These are phyloP conservation scores for Platysternon megacephalum DNA, from an alignment of 2,113 vertebrate genomes.

Conservation along the genomic window DNA sequence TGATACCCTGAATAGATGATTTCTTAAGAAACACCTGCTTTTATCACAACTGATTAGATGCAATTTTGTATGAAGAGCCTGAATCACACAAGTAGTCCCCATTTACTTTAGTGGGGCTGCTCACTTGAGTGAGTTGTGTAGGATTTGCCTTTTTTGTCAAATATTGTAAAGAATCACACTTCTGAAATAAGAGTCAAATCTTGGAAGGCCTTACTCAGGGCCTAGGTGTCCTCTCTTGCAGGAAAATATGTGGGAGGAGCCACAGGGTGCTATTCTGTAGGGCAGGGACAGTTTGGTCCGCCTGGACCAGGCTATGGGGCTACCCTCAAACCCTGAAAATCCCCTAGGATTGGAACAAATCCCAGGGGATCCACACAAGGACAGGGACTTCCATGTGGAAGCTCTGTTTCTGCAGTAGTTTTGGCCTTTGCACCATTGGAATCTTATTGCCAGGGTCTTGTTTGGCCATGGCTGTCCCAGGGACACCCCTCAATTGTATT, in stretches of 20 bases:
- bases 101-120: background rate
- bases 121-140: background rate
- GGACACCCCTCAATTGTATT: background rate
- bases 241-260: background rate
- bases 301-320: background rate
- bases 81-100: background rate
- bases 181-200: background rate
- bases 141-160: background rate
- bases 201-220: background rate
- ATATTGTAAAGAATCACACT: background rate
- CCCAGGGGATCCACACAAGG: background rate
- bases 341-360: background rate
- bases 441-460: background rate
- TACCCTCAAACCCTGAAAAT: background rate
- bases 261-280: background rate
- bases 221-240: background rate
- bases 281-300: slow-evolving; percentile 2
- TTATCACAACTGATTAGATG: background rate
- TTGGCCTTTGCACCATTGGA: fast-evolving
- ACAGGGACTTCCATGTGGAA: background rate
- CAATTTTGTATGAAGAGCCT: background rate
- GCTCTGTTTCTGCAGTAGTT: background rate
- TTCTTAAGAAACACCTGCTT: background rate
- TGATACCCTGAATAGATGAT: background rate
- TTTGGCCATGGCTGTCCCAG: background rate